A percentile compares a stretch with the other conserved stretches of the same genome.
Evolutionary conservation across 1,140 invertebrate genomes (phyloP).

Genomic region (Teleogryllus occipitalis): DNA sequence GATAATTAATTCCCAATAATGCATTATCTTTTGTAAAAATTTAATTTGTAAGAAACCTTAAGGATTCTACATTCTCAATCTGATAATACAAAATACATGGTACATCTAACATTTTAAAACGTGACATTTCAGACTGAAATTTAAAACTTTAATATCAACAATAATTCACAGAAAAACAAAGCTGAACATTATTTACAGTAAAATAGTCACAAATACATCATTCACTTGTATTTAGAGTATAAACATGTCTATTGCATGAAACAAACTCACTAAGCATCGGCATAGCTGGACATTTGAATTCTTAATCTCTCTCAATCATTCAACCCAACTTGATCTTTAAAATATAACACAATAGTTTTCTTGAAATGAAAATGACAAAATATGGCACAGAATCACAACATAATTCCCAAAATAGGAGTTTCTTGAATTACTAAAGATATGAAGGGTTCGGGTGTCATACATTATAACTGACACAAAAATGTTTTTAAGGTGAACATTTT

Average conservation of each 20-base stretch:
- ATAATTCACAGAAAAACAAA: background rate
- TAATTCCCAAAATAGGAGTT: background rate
- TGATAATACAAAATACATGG: background rate
- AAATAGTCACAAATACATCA: background rate
- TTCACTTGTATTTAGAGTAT: background rate
- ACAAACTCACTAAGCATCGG: background rate
- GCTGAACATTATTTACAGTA: background rate
- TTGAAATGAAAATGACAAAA: background rate
- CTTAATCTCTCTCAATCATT: background rate
- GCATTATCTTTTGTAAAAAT: background rate
- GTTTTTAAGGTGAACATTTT: no score
- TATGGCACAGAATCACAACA: background rate
- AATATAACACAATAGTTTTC: background rate
- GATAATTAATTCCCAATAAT: no score
- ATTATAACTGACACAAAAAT: no score
- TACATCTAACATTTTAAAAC: background rate
- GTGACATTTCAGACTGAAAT: background rate
- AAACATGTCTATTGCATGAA: background rate
- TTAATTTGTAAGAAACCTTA: constrained; percentile 1
- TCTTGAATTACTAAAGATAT: no score
- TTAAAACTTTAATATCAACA: constrained; percentile 6
- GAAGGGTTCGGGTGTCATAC: no score
- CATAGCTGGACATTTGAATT: background rate
- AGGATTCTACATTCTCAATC: background rate
- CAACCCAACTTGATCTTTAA: background rate